Conservation (phyloP, 2,888 invertebrate species). For the Lasioglossum pauxillum region DNA sequence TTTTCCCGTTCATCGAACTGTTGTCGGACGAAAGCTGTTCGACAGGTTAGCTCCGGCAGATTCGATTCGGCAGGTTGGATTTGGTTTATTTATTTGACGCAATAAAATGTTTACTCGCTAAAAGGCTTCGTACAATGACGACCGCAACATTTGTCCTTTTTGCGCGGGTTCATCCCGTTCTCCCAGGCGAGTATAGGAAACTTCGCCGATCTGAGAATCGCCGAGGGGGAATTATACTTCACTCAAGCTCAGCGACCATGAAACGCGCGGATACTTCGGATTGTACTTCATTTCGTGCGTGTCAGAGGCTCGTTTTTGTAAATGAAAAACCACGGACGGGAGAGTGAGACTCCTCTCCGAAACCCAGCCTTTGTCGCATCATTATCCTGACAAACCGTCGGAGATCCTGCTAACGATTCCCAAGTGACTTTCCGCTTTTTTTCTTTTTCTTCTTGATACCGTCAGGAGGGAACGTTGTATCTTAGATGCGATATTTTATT, state of each 20-base stretch:
- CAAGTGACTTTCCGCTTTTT: conserved; percentile 67
- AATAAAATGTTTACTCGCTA: not conserved
- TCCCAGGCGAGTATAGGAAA: not conserved
- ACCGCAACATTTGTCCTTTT: not conserved
- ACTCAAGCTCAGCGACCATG: not conserved
- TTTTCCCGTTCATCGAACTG: not conserved
- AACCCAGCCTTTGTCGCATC: conserved; percentile 43
- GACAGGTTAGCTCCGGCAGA: not conserved
- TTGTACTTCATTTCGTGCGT: conserved; percentile 22
- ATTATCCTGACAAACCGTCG: conserved; percentile 42
- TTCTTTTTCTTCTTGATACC: conserved; percentile 18
- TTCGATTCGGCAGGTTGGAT: not conserved
- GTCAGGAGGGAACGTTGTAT: conserved; percentile 27
- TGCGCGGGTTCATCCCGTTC: not conserved
- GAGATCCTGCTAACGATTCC: conserved; percentile 62
- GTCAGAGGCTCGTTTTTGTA: conserved; percentile 25
- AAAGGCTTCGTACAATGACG: not conserved
- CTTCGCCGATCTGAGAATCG: not conserved
- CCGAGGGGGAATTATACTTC: not conserved
- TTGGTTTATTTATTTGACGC: not conserved
- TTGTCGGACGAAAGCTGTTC: not conserved
- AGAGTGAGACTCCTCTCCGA: conserved; percentile 29
- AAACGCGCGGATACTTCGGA: conserved; percentile 19
- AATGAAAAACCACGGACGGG: conserved; percentile 17
- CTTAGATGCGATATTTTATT: conserved; percentile 38